Evolutionary conservation across 2,888 invertebrate genomes (phyloP), one percentile per base, ranked within the genome.

Genomic region (Drosophila hamatofila): DNA sequence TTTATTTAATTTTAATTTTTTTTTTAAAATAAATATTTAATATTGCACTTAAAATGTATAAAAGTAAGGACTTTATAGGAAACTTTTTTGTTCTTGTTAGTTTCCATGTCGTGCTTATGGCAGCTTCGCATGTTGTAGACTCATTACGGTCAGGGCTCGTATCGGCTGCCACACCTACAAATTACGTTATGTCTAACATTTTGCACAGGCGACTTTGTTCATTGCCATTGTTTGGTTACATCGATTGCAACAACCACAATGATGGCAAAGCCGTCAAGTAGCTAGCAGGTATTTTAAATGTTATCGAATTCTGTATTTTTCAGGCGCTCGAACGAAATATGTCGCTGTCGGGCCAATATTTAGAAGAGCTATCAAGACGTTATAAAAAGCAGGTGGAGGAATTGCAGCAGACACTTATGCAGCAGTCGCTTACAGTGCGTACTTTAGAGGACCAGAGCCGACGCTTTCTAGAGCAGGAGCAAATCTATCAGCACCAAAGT

Each of bases 301-400:
- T 54, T 58, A 12, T 62, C 12, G 9, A 33, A 25, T 65, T 76
- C 57, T 73, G 75, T 79, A 60, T 76, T 72, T 94, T 94, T 71
- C 94, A 97, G 96, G 96, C 97, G 57, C 94, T 99, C 82, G 99
- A 99, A 93, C 95, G 97, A 81, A 99, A 99, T 93, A 97, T 99
- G 96, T 98, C 98, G 16, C 94, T 99, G 44, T 98, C 98, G 79
- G 97, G 97, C 70, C 98, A 98, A 92, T 99, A 99, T 92, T 94
- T 99, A 80, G 99, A 99, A 92, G 99, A 99, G 92, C 94, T 99
- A 80, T 98, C 98, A 93, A 95, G 97, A 63, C 95, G 98, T 18
- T 99, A 99, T 93, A 98, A 98, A 92, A 97, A 97, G 85, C 98
- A 99, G 93, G 98, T 98, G 56, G 98, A 99, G 92, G 98, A 98